phyloP scores from a whole-genome alignment of 2,113 vertebrate species.

The Tragelaphus buxtoni region DNA sequence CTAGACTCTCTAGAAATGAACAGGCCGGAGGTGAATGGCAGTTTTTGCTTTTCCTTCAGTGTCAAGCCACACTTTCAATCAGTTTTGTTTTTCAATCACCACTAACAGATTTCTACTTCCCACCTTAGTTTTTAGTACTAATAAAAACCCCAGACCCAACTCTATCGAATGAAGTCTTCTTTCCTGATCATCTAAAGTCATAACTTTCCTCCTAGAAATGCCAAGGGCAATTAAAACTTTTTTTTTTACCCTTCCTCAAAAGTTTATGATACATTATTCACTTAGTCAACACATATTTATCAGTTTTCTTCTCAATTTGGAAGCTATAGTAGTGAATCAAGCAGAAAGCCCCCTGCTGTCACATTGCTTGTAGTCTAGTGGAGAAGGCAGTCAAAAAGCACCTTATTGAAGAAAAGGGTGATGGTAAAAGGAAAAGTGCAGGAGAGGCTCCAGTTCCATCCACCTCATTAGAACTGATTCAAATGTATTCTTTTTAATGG shows the following conservation, averaged over 20 bases:
- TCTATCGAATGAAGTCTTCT: not conserved
- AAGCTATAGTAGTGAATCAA: not conserved
- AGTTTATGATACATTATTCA: not conserved
- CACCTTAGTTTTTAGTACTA: not conserved
- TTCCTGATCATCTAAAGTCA: not conserved
- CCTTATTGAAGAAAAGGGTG: not conserved
- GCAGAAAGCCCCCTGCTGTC: not conserved
- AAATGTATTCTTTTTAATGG: too few relatives aligned
- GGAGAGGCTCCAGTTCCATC: too few relatives aligned
- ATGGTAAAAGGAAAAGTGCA: not conserved
- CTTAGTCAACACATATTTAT: not conserved
- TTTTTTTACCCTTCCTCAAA: not conserved
- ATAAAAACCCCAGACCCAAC: not conserved
- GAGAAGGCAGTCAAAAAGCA: not conserved
- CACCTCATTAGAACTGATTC: too few relatives aligned
- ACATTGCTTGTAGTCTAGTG: not conserved
- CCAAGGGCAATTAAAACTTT: not conserved
- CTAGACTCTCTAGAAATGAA: not conserved
- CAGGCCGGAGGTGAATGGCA: not conserved
- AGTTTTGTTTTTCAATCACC: not conserved
- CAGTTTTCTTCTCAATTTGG: not conserved
- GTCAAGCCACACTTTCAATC: not conserved
- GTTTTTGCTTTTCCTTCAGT: slow-evolving; percentile 15
- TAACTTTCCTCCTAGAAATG: not conserved
- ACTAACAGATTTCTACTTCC: not conserved